Conservation (phyloP, 2,113 vertebrate species). For the Gambusia holbrooki region DNA sequence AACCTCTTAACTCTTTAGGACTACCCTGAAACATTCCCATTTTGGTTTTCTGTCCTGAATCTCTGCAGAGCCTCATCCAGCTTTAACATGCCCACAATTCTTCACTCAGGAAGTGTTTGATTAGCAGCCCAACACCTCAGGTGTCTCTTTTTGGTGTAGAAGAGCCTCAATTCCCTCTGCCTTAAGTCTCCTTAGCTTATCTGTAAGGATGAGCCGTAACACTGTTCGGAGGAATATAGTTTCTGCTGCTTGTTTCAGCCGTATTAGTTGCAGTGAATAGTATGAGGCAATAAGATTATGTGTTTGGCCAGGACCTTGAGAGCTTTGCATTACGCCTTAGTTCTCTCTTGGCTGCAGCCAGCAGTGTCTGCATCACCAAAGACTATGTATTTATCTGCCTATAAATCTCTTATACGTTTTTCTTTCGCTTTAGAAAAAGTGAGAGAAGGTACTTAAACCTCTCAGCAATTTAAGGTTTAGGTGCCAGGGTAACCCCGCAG, state of each 20-base stretch:
- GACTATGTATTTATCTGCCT: slow-evolving; percentile 1
- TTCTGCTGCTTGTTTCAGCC: slow-evolving; percentile 7
- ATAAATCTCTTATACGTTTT: not conserved
- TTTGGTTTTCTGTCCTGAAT: not conserved
- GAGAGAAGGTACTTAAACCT: slow-evolving; percentile 1
- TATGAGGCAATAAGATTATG: not conserved
- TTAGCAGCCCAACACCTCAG: not conserved
- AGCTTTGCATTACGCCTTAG: not conserved
- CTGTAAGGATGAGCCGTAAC: not conserved
- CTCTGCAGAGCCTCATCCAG: not conserved
- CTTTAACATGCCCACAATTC: not conserved
- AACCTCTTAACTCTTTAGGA: not conserved
- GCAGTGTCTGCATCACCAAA: not conserved
- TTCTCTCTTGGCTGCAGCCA: not conserved
- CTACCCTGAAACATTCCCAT: not conserved
- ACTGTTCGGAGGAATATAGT: not conserved
- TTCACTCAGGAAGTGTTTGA: not conserved
- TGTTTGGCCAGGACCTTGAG: not conserved
- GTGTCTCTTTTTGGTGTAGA: not conserved
- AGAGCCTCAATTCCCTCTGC: not conserved
- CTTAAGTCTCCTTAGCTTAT: not conserved
- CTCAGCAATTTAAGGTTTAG: not conserved
- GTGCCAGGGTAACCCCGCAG: not conserved
- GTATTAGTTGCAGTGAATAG: not conserved
- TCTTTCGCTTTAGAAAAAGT: not conserved